phyloP scores from a whole-genome alignment of 2,113 vertebrate genomes.

The Tretioscincus oriximinensis region DNA sequence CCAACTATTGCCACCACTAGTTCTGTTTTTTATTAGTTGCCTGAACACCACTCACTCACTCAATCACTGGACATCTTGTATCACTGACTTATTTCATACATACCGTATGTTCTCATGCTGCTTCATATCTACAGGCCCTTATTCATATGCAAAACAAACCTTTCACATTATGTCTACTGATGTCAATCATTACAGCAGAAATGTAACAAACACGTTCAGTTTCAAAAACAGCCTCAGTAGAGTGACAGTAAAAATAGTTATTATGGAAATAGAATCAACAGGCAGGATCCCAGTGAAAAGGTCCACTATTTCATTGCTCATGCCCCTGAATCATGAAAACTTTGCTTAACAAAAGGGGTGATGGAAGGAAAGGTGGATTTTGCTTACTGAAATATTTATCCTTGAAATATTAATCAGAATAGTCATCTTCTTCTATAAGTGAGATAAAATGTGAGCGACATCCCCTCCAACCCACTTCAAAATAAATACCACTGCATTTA shows the following conservation, averaged over 20 bases:
- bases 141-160: neutral
- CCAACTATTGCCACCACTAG: too few species aligned
- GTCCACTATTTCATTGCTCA: conserved; percentile 12
- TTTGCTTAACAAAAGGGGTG: conserved; percentile 12
- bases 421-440: neutral
- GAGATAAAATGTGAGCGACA: neutral
- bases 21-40: too few species aligned
- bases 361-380: conserved; percentile 17
- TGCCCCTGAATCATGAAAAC: conserved; percentile 27
- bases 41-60: too few species aligned
- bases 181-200: neutral
- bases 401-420: neutral
- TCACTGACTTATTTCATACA: neutral
- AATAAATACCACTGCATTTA: conserved; percentile 24
- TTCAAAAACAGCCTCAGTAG: neutral
- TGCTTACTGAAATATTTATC: neutral
- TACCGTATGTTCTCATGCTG: neutral
- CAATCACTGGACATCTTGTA: neutral
- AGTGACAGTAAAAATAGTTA: conserved; percentile 1
- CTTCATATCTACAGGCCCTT: neutral
- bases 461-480: neutral
- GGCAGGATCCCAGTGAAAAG: conserved; percentile 16
- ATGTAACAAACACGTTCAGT: neutral
- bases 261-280: conserved; percentile 4
- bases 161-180: neutral